Evolutionary conservation across 1,140 invertebrate genomes (phyloP), one percentile per base, ranked within the genome.

Genomic region (Leptestheria dahalacensis): DNA sequence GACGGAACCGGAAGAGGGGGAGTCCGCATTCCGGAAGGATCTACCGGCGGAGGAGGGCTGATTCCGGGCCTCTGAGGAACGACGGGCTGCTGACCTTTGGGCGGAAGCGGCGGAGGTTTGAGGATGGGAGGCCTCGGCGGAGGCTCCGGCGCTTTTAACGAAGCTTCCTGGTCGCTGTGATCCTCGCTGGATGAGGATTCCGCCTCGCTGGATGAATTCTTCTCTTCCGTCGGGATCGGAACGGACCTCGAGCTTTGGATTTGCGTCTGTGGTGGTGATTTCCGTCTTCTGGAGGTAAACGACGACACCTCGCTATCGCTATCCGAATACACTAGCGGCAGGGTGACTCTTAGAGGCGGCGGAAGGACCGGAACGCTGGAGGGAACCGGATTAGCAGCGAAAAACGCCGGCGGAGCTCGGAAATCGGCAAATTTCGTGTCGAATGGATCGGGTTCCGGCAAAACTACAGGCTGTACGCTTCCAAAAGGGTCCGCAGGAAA

Each of bases 91-190:
- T 83, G 77, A 66, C 88, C 88, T 70, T 91, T 91, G 0, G 88
- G 88, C 2, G 87, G 87, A 59, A 91, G 72, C 1, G 88, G 88
- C 10, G 88, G 88, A 1, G 88, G 88, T 63, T 88, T 78, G 53
- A 80, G 75, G 71, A 68, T 73, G 70, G 72, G 76, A 1, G 79
- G 82, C 54, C 84, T 71, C 1, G 84, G 84, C 12, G 84, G 84
- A 23, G 80, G 80, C 71, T 85, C 79, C 0, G 84, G 85, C 20
- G 80, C 80, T 64, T 72, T 71, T 64, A 75, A 77, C 53, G 41
- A 56, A 41, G 23, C 28, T 48, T 48, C n/a, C n/a, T 25, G 20
- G 46, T 24, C 23, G 20, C 21, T 24, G 57, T 24, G 47, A 48
- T 33, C 51, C 20, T 20, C 51, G 29, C 48, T 60, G 58, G 48